Evolutionary conservation across 2,113 vertebrate genomes (phyloP).

Genomic region (Solea senegalensis): DNA sequence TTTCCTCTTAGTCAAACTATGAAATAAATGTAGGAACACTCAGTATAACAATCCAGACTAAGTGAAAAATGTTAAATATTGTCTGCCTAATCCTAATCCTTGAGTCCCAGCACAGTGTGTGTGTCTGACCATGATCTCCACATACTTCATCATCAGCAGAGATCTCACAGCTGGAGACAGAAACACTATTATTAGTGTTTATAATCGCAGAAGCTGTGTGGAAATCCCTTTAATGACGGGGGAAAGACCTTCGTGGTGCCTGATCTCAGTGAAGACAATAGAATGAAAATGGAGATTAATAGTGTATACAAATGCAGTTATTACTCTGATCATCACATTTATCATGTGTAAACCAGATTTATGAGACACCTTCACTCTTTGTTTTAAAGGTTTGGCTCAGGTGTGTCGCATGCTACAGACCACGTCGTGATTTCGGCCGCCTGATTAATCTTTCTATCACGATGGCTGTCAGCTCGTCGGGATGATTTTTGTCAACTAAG

Average conservation of each 20-base stretch:
- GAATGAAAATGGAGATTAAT: neutral
- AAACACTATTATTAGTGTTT: neutral
- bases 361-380: too few relatives aligned
- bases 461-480: neutral
- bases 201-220: neutral
- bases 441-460: too few relatives aligned
- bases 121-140: too few relatives aligned
- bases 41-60: neutral
- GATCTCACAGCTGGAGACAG: neutral
- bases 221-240: neutral
- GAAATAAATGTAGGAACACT: neutral
- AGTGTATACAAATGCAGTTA: neutral
- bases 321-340: neutral
- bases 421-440: too few relatives aligned
- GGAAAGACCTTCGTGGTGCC: too few relatives aligned
- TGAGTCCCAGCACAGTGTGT: too few relatives aligned
- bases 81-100: too few relatives aligned
- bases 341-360: neutral
- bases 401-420: too few relatives aligned
- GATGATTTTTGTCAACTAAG: neutral
- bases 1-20: neutral
- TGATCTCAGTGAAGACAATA: neutral
- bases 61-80: too few relatives aligned
- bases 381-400: too few relatives aligned
- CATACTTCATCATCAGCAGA: too few relatives aligned